phyloP scores from a whole-genome alignment of 2,888 invertebrate genomes.

The Apodemia zela region DNA sequence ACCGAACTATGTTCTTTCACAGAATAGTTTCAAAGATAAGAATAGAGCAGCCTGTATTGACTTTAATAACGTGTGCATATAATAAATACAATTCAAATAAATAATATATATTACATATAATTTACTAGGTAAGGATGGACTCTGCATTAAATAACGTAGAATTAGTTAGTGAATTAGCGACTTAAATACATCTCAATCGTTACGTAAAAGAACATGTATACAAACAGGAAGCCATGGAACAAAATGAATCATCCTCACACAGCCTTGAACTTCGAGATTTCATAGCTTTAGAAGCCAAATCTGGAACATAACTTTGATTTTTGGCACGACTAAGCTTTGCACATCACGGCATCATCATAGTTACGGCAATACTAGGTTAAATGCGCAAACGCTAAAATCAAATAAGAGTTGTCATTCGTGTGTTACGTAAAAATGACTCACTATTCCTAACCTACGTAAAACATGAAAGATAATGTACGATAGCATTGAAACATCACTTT shows the following conservation, averaged over 20 bases:
- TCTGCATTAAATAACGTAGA: no score
- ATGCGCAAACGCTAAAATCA: not conserved
- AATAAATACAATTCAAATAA: no score
- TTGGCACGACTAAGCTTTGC: not conserved
- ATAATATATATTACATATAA: no score
- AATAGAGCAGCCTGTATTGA: no score
- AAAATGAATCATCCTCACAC: not conserved
- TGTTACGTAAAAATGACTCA: not conserved
- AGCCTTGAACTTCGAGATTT: not conserved
- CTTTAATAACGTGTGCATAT: no score
- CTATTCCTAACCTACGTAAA: not conserved
- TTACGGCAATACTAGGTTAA: not conserved
- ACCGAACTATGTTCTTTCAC: no score
- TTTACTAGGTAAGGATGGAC: no score
- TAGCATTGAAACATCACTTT: not conserved
- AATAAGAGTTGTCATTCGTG: not conserved
- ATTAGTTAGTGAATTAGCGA: no score
- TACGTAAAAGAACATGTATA: not conserved
- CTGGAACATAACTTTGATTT: not conserved
- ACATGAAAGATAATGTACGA: not conserved
- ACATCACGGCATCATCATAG: no score
- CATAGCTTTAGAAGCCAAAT: not conserved
- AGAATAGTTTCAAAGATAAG: no score
- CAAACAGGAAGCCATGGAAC: not conserved
- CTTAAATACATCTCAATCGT: no score